Conservation (phyloP, 2,888 invertebrate species). For the Atethmia centrago region DNA sequence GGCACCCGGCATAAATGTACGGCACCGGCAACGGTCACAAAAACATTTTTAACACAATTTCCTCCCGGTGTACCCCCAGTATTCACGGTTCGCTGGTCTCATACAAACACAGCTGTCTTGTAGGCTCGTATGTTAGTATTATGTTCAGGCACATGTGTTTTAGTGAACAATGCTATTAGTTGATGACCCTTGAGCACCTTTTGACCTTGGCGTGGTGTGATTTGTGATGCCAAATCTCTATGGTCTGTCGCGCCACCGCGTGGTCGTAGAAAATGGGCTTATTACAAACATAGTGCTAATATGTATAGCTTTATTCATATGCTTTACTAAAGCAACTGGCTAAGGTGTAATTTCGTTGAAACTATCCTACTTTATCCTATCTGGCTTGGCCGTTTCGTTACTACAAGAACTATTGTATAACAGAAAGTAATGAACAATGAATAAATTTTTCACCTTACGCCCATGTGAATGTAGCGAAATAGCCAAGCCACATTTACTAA, state of each 20-base stretch:
- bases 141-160: constrained; percentile 30
- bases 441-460: too few species aligned
- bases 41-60: neutral
- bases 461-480: too few species aligned
- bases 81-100: constrained; percentile 55
- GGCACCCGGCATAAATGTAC: too few species aligned
- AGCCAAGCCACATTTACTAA: too few species aligned
- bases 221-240: neutral
- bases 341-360: neutral
- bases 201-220: constrained; percentile 28
- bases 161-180: constrained; percentile 45
- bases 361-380: neutral
- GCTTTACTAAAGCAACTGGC: neutral
- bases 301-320: neutral
- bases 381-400: too few species aligned
- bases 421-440: too few species aligned
- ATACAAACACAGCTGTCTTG: constrained; percentile 38
- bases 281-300: neutral
- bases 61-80: constrained; percentile 43
- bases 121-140: constrained; percentile 14
- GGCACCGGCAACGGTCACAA: too few species aligned
- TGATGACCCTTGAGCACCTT: constrained; percentile 17
- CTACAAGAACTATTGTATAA: too few species aligned
- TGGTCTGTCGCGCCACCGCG: neutral
- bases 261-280: neutral